phyloP scores from a whole-genome alignment of 2,888 invertebrate species.

The Hyposoter didymator region DNA sequence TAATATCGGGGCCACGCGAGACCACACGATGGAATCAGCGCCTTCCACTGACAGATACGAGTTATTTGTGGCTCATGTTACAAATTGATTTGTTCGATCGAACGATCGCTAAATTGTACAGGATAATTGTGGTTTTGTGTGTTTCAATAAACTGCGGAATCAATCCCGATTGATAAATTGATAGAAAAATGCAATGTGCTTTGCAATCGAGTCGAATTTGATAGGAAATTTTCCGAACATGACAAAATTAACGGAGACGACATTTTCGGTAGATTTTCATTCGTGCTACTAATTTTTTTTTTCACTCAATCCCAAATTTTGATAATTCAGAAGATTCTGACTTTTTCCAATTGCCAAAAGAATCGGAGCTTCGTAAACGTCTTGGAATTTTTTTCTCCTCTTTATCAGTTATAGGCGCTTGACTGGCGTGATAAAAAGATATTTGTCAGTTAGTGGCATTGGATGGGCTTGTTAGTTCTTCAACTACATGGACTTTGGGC shows the following conservation, averaged over 20 bases:
- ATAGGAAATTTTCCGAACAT: background rate
- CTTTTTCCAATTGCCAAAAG: background rate
- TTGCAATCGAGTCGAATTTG: background rate
- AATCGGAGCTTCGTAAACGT: background rate
- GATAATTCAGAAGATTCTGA: background rate
- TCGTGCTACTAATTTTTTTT: too few species aligned
- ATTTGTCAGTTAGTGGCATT: background rate
- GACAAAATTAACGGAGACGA: background rate
- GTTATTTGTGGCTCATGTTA: slow-evolving; percentile 33
- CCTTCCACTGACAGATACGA: slow-evolving; percentile 44
- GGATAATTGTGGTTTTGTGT: slow-evolving; percentile 44
- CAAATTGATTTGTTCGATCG: slow-evolving; percentile 59
- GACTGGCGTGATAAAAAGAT: background rate
- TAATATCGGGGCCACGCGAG: slow-evolving; percentile 19
- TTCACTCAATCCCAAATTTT: too few species aligned
- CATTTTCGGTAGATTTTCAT: background rate
- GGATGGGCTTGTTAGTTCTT: background rate
- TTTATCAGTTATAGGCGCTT: background rate
- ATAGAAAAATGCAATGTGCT: slow-evolving; percentile 10
- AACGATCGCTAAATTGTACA: slow-evolving; percentile 53
- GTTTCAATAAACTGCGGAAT: background rate
- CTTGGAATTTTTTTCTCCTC: background rate
- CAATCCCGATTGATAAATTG: slow-evolving; percentile 22
- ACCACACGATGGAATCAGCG: slow-evolving; percentile 38
- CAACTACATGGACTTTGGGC: background rate